Percentiles rank a stretch among this genome's conserved stretches.
Conservation (phyloP, 2,888 invertebrate genomes). For the Phragmatobia fuliginosa region DNA sequence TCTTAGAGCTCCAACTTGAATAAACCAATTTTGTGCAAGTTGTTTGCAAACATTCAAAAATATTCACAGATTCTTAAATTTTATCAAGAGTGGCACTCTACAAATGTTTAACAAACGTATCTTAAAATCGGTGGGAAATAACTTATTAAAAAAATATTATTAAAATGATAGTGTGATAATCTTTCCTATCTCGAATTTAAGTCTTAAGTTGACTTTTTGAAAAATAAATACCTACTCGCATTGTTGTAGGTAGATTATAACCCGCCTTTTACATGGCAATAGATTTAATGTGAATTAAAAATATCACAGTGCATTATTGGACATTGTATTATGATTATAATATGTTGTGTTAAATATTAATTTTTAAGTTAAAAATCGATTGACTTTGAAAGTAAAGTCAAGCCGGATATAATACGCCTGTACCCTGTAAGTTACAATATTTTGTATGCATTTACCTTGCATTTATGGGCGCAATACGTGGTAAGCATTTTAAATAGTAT, state of each 20-base stretch:
- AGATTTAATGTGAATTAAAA: not conserved
- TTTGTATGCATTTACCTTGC: slow-evolving; percentile 20
- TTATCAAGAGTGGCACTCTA: not conserved
- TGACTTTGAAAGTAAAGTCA: not conserved
- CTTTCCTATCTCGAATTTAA: no score
- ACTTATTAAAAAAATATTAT: not conserved
- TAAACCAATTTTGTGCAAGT: no score
- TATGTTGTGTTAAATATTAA: no score
- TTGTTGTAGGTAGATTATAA: not conserved
- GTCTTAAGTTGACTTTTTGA: not conserved
- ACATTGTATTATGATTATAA: no score
- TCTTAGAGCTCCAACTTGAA: no score
- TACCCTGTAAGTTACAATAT: not conserved
- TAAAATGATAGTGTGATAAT: not conserved
- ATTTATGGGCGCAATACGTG: not conserved
- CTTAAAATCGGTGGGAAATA: not conserved
- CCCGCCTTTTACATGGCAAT: not conserved
- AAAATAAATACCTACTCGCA: not conserved
- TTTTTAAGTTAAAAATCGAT: no score
- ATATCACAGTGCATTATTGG: not conserved
- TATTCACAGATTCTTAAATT: not conserved
- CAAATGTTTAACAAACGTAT: not conserved
- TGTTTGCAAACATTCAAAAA: not conserved
- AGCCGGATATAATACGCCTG: not conserved
- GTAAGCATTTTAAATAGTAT: slow-evolving; percentile 42